Evolutionary conservation across 2,797 vertebrate genomes (phyloP), one percentile per base, ranked within the genome.

Genomic region (Clamator glandarius): DNA sequence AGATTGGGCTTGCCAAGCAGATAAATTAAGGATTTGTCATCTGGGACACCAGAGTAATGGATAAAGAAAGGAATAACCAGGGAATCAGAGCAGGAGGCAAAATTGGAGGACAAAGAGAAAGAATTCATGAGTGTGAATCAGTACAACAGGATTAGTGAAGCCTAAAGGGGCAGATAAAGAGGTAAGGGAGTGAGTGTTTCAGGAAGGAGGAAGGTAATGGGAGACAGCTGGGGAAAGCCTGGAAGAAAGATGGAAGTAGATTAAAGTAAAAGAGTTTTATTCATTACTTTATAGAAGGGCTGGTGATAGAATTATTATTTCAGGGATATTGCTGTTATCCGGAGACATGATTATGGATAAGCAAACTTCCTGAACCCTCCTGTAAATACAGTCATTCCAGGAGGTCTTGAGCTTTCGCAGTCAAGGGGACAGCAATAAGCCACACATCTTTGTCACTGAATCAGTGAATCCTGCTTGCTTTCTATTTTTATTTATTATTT

Each of bases 11-110:
- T 73, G 46, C 29, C 59, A 46, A 87, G 59, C 41, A 87, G 88
- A 66, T 94, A 88, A 89, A 86, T 79, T 15, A 84, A 46, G 83
- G 72, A 73, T 91, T 92, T 93, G 77, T 91, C 63, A 76, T 57
- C 59, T 78, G 80, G 63, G 67, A 92, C 48, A 57, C 44, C 29
- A 79, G 26, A 77, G 15, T 50, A 64, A 1, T 3, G 90, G 74
- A 92, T 90, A 79, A 92, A 92, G 74, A 91, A 33, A 39, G 70
- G 70, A 92, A 94, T 90, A 90, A 74, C 64, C 74, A 58, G 59
- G 26, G 33, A 35, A 84, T 76, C 41, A 58, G 36, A 82, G 51
- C 42, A 79, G 80, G 73, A 68, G 36, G 57, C 42, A 88, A 84
- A 94, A 73, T 0, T 80, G 55, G 46, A 35, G 50, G 62, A 89